Percentiles rank a stretch among this genome's conserved stretches.
Evolutionary conservation across 1,140 invertebrate species (phyloP).

Genomic region (Contarinia nasturtii): DNA sequence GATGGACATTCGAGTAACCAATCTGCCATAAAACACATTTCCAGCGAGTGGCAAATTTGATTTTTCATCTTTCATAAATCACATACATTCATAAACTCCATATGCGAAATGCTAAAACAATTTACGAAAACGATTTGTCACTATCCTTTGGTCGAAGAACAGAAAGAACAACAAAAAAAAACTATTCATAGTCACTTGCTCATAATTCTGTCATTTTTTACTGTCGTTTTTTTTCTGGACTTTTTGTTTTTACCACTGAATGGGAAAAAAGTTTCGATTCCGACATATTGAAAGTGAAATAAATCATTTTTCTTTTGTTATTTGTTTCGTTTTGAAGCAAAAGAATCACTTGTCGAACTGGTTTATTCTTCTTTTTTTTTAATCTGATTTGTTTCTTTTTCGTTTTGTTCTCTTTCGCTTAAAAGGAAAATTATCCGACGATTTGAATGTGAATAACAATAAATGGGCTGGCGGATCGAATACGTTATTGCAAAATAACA

Average conservation of each 20-base stretch:
- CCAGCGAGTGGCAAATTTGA: background rate
- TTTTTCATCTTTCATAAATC: background rate
- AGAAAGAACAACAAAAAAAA: background rate
- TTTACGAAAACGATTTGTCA: background rate
- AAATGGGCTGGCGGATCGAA: slow-evolving; percentile 4
- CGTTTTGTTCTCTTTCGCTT: background rate
- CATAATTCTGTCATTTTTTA: too few species aligned
- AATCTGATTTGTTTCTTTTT: background rate
- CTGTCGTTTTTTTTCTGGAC: too few species aligned
- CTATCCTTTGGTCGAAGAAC: background rate
- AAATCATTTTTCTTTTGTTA: background rate
- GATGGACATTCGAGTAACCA: background rate
- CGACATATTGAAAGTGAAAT: background rate
- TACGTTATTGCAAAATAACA: background rate
- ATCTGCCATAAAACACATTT: too few species aligned
- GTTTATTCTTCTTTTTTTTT: background rate
- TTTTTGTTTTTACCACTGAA: too few species aligned
- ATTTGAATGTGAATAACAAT: slow-evolving; percentile 2
- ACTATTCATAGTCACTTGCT: background rate
- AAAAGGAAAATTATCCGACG: slow-evolving; percentile 4
- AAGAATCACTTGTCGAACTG: too few species aligned
- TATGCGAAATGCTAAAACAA: background rate
- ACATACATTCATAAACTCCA: background rate
- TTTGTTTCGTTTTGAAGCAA: background rate
- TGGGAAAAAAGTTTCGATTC: background rate